Evolutionary conservation across 2,888 invertebrate species (phyloP), one percentile per base, ranked within the genome.

Genomic region (Thera britannica): DNA sequence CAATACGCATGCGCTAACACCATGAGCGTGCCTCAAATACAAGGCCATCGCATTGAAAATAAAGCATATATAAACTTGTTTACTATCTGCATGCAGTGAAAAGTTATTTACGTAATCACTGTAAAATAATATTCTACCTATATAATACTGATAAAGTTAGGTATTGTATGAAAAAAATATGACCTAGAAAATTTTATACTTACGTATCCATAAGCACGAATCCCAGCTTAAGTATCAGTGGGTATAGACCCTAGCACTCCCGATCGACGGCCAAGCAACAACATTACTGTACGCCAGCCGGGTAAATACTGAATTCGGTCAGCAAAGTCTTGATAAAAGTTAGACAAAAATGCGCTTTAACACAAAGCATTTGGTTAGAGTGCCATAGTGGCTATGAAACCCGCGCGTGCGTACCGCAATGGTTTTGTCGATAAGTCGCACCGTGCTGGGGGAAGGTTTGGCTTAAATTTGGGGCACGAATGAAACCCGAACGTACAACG

Each of bases 331-430:
- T 44, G 49, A 55, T 58, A 58, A 57, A 65, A 70, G 34, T 51
- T 58, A 44, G 61, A 65, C 62, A 67, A 66, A 69, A 71, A 67
- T 65, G 59, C 65, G 57, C 52, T 65, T 62, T 62, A 65, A 56
- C 65, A 67, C 54, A 65, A 62, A 71, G 62, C 62, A 59, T 59
- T 71, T 62, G 59, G 52, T 65, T 57, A 65, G 67, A 62, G 46
- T 67, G 57, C 65, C 59, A 60, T 62, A 59, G 49, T 60, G 64
- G 56, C 54, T 48, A 62, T 36, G 51, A 52, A 62, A 52, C 54
- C 38, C 68, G 71, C 71, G 68, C 68, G 55, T 68, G 71, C 66
- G 66, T 68, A 63, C 61, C 57, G 63, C 71, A 64, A 49, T 64
- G 46, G 71, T 67, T 63, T 65, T 52, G 66, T 63, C 66, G 71